Conservation (phyloP, 2,797 vertebrate genomes). For the Etheostoma perlongum region DNA sequence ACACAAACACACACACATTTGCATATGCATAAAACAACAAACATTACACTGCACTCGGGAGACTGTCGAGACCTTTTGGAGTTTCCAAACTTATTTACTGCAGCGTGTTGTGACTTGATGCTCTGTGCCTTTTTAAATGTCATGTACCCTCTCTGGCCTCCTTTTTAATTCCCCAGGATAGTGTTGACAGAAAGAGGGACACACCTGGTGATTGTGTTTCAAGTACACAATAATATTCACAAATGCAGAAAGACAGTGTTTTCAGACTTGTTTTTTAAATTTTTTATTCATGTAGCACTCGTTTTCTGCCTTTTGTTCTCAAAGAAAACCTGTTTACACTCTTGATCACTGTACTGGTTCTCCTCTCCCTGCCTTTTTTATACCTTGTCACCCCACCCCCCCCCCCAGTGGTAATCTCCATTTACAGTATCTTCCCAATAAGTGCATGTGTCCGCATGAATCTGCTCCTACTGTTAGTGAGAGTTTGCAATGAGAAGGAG, state of each 20-base stretch:
- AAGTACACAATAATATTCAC: slow-evolving; percentile 33
- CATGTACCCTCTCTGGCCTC: slow-evolving; percentile 45
- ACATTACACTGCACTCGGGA: slow-evolving; percentile 35
- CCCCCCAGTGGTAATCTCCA: neutral
- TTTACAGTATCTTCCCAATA: slow-evolving; percentile 24
- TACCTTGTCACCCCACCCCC: neutral
- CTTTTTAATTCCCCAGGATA: slow-evolving; percentile 45
- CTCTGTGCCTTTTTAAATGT: slow-evolving; percentile 60
- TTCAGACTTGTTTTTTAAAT: slow-evolving; percentile 8
- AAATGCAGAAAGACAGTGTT: slow-evolving; percentile 12
- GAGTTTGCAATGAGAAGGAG: slow-evolving; percentile 36
- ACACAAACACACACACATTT: slow-evolving; percentile 35
- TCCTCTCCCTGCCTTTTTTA: slow-evolving; percentile 17
- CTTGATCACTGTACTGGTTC: slow-evolving; percentile 24
- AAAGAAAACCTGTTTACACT: slow-evolving; percentile 41
- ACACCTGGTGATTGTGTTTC: slow-evolving; percentile 41
- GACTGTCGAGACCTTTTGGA: slow-evolving; percentile 57
- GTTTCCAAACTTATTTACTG: slow-evolving; percentile 58
- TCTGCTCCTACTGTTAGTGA: slow-evolving; percentile 53
- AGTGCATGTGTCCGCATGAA: slow-evolving; percentile 46
- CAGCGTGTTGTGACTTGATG: slow-evolving; percentile 31
- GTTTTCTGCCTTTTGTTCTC: slow-evolving; percentile 47
- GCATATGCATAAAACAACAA: slow-evolving; percentile 45
- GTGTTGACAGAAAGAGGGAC: slow-evolving; percentile 40
- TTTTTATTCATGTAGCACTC: slow-evolving; percentile 11